Percentiles rank a stretch among this genome's conserved stretches.
Evolutionary conservation across 1,140 invertebrate genomes (phyloP).

Genomic region (Aphaenogaster floridana): DNA sequence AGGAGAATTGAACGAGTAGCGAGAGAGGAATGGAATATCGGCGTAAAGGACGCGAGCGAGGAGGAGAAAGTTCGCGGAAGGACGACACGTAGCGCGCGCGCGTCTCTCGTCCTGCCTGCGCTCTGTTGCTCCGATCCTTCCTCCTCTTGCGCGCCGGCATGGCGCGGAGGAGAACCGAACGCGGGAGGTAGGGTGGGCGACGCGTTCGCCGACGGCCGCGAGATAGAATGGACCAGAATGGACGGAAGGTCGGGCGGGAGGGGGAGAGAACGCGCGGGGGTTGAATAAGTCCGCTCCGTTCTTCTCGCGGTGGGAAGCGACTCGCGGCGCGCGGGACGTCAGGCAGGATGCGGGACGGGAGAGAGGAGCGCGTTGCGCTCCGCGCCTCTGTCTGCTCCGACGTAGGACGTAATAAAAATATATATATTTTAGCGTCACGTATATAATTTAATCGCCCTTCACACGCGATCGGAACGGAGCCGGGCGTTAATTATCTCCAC

Average conservation of each 20-base stretch:
- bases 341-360: background rate
- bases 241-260: background rate
- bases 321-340: background rate
- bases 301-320: background rate
- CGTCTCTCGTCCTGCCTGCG: conserved; percentile 16
- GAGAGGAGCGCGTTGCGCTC: background rate
- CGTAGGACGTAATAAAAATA: background rate
- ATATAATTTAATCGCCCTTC: background rate
- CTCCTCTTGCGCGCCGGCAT: background rate
- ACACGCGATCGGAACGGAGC: background rate
- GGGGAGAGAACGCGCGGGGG: background rate
- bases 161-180: conserved; percentile 1
- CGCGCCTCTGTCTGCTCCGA: background rate
- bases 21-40: conserved; percentile 21
- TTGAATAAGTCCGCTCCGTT: conserved; percentile 47
- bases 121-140: conserved; percentile 22
- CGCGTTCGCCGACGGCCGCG: conserved; percentile 17
- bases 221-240: conserved; percentile 25
- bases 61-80: conserved; percentile 45
- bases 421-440: background rate
- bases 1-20: conserved; percentile 21
- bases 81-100: conserved; percentile 5
- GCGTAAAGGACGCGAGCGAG: background rate
- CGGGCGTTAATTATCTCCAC: background rate
- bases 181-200: conserved; percentile 10